phyloP scores from a whole-genome alignment of 2,888 invertebrate species.

The Lucinisca nassula region DNA sequence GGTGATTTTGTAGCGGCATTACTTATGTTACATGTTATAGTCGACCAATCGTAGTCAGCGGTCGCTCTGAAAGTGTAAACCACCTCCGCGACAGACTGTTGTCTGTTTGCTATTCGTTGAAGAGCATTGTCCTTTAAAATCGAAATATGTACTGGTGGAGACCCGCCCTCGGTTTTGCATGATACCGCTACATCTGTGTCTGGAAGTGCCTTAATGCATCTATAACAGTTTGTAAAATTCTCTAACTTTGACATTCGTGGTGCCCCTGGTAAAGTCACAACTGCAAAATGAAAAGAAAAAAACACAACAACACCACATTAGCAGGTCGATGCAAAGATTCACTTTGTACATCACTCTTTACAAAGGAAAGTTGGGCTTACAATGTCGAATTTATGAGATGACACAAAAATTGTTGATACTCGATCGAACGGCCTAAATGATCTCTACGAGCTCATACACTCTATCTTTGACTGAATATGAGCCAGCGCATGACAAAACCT shows the following conservation, averaged over 20 bases:
- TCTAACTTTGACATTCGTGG: not conserved
- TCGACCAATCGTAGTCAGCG: not conserved
- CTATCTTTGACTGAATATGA: no score
- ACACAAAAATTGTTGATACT: no score
- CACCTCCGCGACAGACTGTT: not conserved
- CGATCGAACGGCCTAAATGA: no score
- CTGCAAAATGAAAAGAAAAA: no score
- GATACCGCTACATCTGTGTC: not conserved
- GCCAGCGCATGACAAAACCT: no score
- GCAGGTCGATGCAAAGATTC: no score
- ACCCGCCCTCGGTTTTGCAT: not conserved
- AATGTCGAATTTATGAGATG: no score
- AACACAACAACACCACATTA: no score
- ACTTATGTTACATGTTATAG: not conserved
- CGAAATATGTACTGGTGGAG: not conserved
- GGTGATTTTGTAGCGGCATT: not conserved
- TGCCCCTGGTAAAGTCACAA: not conserved
- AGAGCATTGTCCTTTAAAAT: not conserved
- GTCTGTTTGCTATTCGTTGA: not conserved
- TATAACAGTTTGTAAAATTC: not conserved
- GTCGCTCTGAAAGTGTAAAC: not conserved
- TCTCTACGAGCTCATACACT: no score
- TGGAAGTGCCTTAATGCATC: not conserved
- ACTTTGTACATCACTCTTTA: no score
- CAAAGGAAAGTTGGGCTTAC: no score